Evolutionary conservation across 2,113 vertebrate species (phyloP).

Genomic region (Pygoscelis antarcticus): DNA sequence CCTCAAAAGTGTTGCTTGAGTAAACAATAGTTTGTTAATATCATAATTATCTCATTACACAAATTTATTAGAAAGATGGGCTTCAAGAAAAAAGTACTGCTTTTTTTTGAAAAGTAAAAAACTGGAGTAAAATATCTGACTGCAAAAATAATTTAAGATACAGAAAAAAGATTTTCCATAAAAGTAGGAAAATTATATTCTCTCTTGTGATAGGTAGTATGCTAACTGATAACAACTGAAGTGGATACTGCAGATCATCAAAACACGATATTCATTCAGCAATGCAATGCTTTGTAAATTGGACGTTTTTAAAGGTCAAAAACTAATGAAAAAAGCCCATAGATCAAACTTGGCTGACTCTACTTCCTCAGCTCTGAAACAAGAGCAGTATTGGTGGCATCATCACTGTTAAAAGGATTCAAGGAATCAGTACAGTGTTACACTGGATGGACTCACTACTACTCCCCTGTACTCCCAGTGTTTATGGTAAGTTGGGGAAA

Average conservation of each 20-base stretch:
- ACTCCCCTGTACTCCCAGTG: background rate
- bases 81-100: background rate
- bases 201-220: background rate
- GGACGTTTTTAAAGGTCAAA: background rate
- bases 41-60: background rate
- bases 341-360: background rate
- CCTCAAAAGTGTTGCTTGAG: background rate
- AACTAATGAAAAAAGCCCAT: background rate
- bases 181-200: background rate
- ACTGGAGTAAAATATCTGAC: background rate
- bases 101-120: background rate
- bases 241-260: background rate
- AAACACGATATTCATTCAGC: background rate
- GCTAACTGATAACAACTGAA: background rate
- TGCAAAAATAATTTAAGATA: background rate
- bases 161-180: background rate
- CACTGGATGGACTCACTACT: background rate
- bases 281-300: background rate
- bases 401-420: background rate
- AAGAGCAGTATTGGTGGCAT: background rate
- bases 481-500: background rate
- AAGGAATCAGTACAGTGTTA: background rate
- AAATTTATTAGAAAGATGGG: background rate
- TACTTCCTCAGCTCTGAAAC: background rate
- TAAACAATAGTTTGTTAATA: background rate